A percentile compares a stretch with the other conserved stretches of the same genome.
phyloP scores from a whole-genome alignment of 1,140 invertebrate species.

The Trypoxylus dichotomus region DNA sequence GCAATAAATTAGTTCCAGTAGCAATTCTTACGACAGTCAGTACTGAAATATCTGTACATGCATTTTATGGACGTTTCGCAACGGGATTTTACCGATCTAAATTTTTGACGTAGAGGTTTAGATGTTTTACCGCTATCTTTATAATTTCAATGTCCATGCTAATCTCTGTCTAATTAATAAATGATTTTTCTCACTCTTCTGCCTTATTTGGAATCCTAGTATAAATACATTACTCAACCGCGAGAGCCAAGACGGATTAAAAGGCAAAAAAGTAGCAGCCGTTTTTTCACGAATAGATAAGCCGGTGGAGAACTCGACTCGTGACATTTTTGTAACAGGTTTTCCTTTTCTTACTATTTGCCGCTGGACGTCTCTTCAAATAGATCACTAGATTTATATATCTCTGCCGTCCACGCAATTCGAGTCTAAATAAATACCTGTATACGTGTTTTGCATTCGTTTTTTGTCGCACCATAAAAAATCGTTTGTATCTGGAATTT shows the following conservation, averaged over 20 bases:
- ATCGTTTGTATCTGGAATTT: constrained; percentile 8
- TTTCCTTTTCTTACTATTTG: neutral
- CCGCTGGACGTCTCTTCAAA: constrained; percentile 19
- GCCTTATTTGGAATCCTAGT: neutral
- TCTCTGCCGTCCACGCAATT: constrained; percentile 15
- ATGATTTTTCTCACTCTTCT: constrained; percentile 11
- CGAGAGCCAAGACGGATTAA: neutral
- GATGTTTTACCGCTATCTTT: neutral
- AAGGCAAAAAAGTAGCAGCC: neutral
- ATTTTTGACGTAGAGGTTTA: neutral
- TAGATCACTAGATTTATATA: constrained; percentile 10
- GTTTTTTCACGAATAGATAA: constrained; percentile 1
- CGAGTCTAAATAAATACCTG: neutral
- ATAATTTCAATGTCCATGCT: neutral
- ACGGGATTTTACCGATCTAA: constrained; percentile 5
- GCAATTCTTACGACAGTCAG: neutral
- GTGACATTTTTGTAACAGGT: constrained; percentile 22
- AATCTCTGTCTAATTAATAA: constrained; percentile 11
- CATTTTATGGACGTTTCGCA: neutral
- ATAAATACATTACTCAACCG: constrained; percentile 11
- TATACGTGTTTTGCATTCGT: constrained; percentile 11
- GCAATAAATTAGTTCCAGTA: constrained; percentile 11
- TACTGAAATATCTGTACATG: neutral
- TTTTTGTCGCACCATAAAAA: neutral
- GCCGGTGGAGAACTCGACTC: neutral